phyloP scores from a whole-genome alignment of 2,797 vertebrate species.

The Synaphobranchus kaupii region DNA sequence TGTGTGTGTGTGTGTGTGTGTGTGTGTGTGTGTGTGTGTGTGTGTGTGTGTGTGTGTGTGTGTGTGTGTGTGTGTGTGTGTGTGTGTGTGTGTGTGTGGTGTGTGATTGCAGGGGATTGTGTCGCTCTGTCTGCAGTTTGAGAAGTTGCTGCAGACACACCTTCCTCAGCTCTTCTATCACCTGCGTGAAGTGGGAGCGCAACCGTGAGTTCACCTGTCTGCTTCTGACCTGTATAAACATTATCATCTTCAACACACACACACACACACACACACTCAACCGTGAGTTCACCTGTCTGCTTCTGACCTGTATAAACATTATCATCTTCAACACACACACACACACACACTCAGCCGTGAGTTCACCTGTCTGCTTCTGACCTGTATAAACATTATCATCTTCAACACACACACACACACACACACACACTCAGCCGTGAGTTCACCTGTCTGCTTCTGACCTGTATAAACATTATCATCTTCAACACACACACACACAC shows the following conservation, averaged over 20 bases:
- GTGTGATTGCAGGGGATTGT: conserved; percentile 72
- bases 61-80: not conserved
- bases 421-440: too few relatives aligned
- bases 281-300: too few relatives aligned
- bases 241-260: too few relatives aligned
- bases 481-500: too few relatives aligned
- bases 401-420: too few relatives aligned
- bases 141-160: conserved; percentile 91
- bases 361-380: too few relatives aligned
- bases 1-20: not conserved
- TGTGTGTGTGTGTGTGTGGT: not conserved
- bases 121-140: conserved; percentile 94
- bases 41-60: not conserved
- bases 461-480: not conserved
- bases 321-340: too few relatives aligned
- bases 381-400: too few relatives aligned
- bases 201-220: conserved; percentile 84
- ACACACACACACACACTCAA: too few relatives aligned
- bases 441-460: conserved; percentile 56
- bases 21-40: not conserved
- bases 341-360: too few relatives aligned
- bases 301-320: too few relatives aligned
- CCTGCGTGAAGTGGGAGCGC: conserved; percentile 90
- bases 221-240: not conserved
- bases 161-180: conserved; percentile 97